Base-by-base conservation (phyloP, 2,797 vertebrate genomes). In the Eospalax fontanierii region DNA sequence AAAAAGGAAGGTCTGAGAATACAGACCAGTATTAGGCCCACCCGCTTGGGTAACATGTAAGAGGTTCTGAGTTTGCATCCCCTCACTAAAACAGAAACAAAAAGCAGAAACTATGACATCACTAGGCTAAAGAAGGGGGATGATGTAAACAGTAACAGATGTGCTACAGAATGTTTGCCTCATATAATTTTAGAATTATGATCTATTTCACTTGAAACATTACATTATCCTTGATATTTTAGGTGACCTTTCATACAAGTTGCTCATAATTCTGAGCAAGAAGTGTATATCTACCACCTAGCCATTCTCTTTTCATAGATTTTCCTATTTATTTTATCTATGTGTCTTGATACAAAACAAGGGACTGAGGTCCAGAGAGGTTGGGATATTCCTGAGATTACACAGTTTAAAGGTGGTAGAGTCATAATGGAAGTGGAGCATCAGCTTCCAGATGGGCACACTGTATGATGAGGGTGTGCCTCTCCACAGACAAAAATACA, bases 281-380 rank as follows among this genome's bases (percentile, higher is more conserved):
- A 0, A 74, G 2, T 40, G 2, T 16, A 61, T 50, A 22, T 21
- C 40, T 24, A 38, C n/a, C 18, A 90, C 24, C 50, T 35, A 70
- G 50, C 24, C n/a, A 80, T 68, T 40, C n/a, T 54, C 59, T 68
- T 57, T 76, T 26, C 14, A 33, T 9, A 63, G 1, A 54, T 84
- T 83, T 83, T 91, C 59, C 71, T 89, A 11, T 26, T 68, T 61
- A 87, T 33, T 93, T 87, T 59, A 65, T 35, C 40, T 40, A 40
- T 6, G 4, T 46, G 61, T 4, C 11, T 16, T 81, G 7, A 46
- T 50, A 82, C 6, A 54, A 89, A 86, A 73, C 8, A 87, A 30
- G 19, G 63, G 74, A 18, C 9, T 10, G 28, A 91, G 80, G 43
- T 30, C 66, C 18, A 50, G 26, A 70, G 73, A 61, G 63, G 38